phyloP scores from a whole-genome alignment of 2,113 vertebrate genomes.

The Climacteris rufus region DNA sequence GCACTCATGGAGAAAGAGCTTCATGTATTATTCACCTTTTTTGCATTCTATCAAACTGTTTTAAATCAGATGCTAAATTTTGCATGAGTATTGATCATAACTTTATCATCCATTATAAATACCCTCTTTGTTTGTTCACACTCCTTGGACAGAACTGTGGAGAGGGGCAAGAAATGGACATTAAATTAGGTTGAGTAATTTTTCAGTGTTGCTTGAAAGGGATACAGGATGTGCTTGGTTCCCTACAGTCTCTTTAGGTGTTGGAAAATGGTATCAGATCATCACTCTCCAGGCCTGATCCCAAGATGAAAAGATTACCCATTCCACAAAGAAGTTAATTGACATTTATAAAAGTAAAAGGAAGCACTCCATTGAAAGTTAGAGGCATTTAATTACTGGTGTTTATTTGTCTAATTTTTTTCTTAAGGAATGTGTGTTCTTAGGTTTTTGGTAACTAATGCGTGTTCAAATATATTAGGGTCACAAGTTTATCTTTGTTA shows the following conservation, averaged over 20 bases:
- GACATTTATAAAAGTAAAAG: neutral
- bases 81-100: constrained; percentile 69
- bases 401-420: constrained; percentile 9
- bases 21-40: constrained; percentile 60
- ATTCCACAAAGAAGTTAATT: neutral
- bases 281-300: neutral
- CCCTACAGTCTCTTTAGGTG: neutral
- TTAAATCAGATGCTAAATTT: constrained; percentile 62
- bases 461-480: neutral
- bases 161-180: neutral
- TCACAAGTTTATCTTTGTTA: neutral
- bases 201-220: constrained; percentile 1
- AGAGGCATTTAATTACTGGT: neutral
- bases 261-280: neutral
- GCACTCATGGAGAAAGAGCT: neutral
- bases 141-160: neutral
- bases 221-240: neutral
- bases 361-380: neutral
- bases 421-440: neutral
- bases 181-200: constrained; percentile 25
- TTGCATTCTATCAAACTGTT: constrained; percentile 12
- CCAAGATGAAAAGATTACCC: neutral
- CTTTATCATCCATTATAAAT: constrained; percentile 56
- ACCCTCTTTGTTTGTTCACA: constrained; percentile 33
- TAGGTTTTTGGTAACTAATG: neutral